phyloP scores from a whole-genome alignment of 2,797 vertebrate species.

The Characodon lateralis region DNA sequence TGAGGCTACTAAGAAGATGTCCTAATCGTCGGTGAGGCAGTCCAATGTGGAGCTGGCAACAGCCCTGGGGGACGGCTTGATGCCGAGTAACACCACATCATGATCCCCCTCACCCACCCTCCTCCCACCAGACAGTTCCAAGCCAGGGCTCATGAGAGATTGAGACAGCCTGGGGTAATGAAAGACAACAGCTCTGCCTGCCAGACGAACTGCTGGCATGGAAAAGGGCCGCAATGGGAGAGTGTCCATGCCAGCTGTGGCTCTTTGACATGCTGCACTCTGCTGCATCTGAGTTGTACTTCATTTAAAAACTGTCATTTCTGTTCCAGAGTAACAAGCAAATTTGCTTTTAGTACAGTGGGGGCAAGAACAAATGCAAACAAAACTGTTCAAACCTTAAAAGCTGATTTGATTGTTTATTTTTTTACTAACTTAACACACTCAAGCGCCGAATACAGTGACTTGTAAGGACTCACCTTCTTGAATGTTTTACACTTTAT shows the following conservation, averaged over 20 bases:
- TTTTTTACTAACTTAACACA: not conserved
- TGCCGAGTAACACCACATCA: conserved; percentile 31
- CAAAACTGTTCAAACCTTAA: conserved; percentile 1
- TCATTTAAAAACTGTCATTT: conserved; percentile 23
- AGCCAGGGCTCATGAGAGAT: conserved; percentile 59
- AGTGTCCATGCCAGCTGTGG: conserved; percentile 63
- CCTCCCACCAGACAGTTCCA: conserved; percentile 48
- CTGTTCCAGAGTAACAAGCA: not conserved
- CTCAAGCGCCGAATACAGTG: not conserved
- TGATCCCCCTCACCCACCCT: conserved; percentile 2
- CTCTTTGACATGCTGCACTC: conserved; percentile 48
- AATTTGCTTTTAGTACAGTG: not conserved
- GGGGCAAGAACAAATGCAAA: not conserved
- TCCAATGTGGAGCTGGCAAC: conserved; percentile 67
- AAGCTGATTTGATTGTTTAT: not conserved
- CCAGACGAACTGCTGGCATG: conserved; percentile 68
- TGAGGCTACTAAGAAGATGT: conserved; percentile 64
- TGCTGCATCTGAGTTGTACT: conserved; percentile 40
- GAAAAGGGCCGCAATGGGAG: conserved; percentile 52
- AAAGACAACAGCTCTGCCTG: conserved; percentile 74
- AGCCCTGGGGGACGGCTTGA: conserved; percentile 44
- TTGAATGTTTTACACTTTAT: not conserved
- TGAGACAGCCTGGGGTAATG: conserved; percentile 72
- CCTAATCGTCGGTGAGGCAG: conserved; percentile 70
- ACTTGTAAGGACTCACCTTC: not conserved